phyloP scores from a whole-genome alignment of 2,113 vertebrate genomes.

The Alexandromys fortis region DNA sequence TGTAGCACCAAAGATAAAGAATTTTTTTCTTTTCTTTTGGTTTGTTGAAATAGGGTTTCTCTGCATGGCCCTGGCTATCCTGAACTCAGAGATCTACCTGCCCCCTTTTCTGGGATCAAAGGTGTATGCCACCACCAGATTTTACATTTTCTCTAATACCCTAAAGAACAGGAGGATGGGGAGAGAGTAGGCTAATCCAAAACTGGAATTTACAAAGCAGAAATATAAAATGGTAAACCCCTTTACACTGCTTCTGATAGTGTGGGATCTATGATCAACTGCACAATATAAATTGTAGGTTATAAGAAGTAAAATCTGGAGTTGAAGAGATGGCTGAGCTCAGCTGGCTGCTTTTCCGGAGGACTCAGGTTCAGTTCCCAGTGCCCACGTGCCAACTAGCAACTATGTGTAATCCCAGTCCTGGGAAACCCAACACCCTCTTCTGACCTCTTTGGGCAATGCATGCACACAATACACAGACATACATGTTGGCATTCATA shows the following conservation, averaged over 20 bases:
- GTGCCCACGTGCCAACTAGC: neutral
- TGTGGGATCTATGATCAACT: neutral
- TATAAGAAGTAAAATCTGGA: neutral
- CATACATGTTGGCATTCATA: neutral
- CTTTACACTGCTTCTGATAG: neutral
- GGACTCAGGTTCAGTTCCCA: neutral
- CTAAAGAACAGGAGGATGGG: neutral
- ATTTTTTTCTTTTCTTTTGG: neutral
- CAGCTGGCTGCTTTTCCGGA: neutral
- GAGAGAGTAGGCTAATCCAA: conserved; percentile 1
- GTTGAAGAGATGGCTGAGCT: neutral
- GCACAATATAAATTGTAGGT: neutral
- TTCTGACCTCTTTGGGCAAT: neutral
- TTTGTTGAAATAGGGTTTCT: neutral
- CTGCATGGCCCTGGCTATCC: neutral
- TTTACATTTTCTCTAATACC: neutral
- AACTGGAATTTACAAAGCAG: conserved; percentile 33
- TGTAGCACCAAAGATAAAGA: neutral
- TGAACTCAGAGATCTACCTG: neutral
- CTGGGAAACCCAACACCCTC: neutral
- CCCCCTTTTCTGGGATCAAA: neutral
- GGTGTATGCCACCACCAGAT: neutral
- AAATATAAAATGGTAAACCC: conserved; percentile 27
- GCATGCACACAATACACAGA: neutral
- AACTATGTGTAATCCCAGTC: neutral